Evolutionary conservation across 2,797 vertebrate genomes (phyloP).

Genomic region (Leptoclinus maculatus): DNA sequence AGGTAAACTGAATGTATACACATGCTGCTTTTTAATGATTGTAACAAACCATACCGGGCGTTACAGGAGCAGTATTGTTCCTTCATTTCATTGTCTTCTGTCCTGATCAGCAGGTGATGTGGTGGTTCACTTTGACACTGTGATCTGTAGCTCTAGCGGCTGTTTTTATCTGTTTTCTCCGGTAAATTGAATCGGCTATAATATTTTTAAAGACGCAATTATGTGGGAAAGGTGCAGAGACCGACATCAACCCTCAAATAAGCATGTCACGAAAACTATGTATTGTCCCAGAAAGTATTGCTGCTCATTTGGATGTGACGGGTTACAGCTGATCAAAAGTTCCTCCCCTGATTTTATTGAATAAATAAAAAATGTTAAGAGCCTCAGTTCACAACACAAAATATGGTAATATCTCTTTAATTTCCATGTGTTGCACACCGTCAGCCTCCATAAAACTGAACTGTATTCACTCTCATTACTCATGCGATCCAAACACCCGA

Average conservation of each 20-base stretch:
- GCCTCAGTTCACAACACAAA: constrained; percentile 6
- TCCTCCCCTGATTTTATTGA: not conserved
- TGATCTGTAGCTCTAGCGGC: too few species aligned
- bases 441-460: not conserved
- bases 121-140: too few species aligned
- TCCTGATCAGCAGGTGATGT: too few species aligned
- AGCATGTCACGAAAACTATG: not conserved
- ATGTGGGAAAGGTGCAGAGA: not conserved
- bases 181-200: too few species aligned
- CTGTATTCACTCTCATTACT: constrained; percentile 19
- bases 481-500: constrained; percentile 23
- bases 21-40: too few species aligned
- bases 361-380: constrained; percentile 18
- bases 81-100: too few species aligned
- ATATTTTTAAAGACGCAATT: not conserved
- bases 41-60: too few species aligned
- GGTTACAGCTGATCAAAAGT: constrained; percentile 1
- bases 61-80: too few species aligned
- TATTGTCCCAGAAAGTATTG: not conserved
- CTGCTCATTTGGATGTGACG: not conserved
- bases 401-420: not conserved
- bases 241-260: not conserved
- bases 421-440: not conserved
- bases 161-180: too few species aligned
- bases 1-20: too few species aligned